A percentile compares a stretch with the other conserved stretches of the same genome.
Conservation (phyloP, 2,888 invertebrate species). For the Corythucha ciliata region DNA sequence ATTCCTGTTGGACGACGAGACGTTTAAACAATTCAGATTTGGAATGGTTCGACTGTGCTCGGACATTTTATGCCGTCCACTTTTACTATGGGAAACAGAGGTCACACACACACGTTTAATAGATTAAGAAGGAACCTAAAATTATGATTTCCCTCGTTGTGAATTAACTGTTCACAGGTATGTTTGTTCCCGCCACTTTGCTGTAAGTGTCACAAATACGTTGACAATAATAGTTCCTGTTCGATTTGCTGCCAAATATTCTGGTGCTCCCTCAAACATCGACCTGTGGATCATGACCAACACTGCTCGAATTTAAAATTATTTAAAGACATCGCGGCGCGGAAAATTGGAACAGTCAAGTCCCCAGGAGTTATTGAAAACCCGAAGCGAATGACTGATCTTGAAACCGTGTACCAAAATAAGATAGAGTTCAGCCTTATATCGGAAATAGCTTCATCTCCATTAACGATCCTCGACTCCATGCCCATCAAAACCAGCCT, state of each 20-base stretch:
- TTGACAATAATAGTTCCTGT: conserved; percentile 27
- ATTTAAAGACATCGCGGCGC: conserved; percentile 49
- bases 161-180: too few species aligned
- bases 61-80: conserved; percentile 14
- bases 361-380: neutral
- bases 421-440: conserved; percentile 32
- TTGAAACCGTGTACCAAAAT: too few species aligned
- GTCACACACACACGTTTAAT: too few species aligned
- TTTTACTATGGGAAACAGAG: conserved; percentile 60
- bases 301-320: conserved; percentile 57
- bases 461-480: conserved; percentile 35
- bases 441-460: conserved; percentile 37
- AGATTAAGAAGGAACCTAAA: too few species aligned
- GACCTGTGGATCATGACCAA: conserved; percentile 43
- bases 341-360: neutral
- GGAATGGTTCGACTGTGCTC: conserved; percentile 20
- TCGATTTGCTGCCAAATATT: neutral
- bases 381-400: neutral
- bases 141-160: too few species aligned
- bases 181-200: conserved; percentile 59
- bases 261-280: conserved; percentile 30
- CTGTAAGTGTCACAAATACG: conserved; percentile 49
- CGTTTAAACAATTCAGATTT: conserved; percentile 19
- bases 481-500: conserved; percentile 27
- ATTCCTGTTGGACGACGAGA: conserved; percentile 19